These are phyloP conservation scores for Simalia tracyae DNA, from an alignment of 2,797 vertebrate species.

Conservation along the genomic window DNA sequence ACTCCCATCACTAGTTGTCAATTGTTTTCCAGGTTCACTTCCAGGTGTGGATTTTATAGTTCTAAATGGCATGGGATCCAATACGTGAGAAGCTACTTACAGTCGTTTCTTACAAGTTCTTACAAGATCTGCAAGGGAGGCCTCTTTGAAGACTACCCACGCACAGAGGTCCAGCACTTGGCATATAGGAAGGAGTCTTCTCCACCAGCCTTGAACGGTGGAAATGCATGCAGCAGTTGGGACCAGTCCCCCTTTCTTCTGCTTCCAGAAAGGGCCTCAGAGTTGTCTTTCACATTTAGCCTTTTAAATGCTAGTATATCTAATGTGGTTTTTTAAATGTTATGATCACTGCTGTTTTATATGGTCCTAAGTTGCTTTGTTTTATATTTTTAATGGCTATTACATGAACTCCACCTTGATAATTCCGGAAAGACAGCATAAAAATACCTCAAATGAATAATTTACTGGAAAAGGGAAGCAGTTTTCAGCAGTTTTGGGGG, in stretches of 20 bases:
- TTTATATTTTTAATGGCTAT: background rate
- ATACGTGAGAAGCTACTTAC: background rate
- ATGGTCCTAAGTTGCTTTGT: background rate
- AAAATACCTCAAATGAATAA: background rate
- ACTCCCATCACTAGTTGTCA: background rate
- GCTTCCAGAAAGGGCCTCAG: background rate
- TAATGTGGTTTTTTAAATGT: background rate
- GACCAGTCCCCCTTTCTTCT: background rate
- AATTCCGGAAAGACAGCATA: background rate
- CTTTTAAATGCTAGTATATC: background rate
- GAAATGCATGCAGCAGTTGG: background rate
- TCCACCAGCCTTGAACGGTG: background rate
- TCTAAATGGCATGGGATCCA: background rate
- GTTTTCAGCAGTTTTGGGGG: background rate
- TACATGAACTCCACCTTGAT: background rate
- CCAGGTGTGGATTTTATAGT: background rate
- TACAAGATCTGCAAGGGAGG: background rate
- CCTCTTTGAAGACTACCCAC: background rate
- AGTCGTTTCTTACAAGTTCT: background rate
- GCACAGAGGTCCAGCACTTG: background rate
- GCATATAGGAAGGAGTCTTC: background rate
- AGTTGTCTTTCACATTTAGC: background rate
- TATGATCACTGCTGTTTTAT: background rate
- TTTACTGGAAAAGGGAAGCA: background rate
- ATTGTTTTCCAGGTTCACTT: background rate